Conservation (phyloP, 2,888 invertebrate genomes). For the Leptinotarsa juncta region DNA sequence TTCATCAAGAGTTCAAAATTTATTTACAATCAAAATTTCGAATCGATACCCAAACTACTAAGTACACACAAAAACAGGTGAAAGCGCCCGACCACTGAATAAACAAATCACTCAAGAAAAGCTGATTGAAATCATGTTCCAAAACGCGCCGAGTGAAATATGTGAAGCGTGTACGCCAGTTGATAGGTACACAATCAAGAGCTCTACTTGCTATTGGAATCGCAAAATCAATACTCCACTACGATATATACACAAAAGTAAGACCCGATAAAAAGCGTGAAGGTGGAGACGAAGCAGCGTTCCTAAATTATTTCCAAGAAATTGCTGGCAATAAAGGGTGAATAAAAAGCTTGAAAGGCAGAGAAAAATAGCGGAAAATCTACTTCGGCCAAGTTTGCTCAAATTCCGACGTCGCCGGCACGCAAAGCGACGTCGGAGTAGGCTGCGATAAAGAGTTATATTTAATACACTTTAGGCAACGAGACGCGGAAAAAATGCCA, state of each 20-base stretch:
- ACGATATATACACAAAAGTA: constrained; percentile 48
- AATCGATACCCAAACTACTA: not conserved
- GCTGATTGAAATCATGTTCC: not conserved
- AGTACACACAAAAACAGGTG: not conserved
- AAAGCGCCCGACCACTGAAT: not conserved
- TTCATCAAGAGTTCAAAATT: not conserved
- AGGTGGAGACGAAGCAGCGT: constrained; percentile 43
- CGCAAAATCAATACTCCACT: constrained; percentile 52
- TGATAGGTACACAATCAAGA: constrained; percentile 3
- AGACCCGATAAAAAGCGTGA: constrained; percentile 38
- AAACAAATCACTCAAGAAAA: constrained; percentile 3
- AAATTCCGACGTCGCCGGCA: constrained; percentile 38
- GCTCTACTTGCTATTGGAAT: constrained; percentile 44
- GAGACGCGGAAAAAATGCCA: constrained; percentile 8
- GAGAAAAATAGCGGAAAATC: constrained; percentile 47
- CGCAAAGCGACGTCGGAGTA: constrained; percentile 27
- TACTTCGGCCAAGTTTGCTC: constrained; percentile 41
- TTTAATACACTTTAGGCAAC: constrained; percentile 22
- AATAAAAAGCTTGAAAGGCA: constrained; percentile 44
- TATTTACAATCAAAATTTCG: not conserved
- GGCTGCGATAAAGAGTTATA: constrained; percentile 27
- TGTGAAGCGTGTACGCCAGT: constrained; percentile 1
- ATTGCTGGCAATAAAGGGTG: constrained; percentile 54
- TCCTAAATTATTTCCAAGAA: constrained; percentile 56
- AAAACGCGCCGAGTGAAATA: not conserved